Conservation (phyloP, 2,888 invertebrate genomes). For the Acanthacorydalis orientalis region DNA sequence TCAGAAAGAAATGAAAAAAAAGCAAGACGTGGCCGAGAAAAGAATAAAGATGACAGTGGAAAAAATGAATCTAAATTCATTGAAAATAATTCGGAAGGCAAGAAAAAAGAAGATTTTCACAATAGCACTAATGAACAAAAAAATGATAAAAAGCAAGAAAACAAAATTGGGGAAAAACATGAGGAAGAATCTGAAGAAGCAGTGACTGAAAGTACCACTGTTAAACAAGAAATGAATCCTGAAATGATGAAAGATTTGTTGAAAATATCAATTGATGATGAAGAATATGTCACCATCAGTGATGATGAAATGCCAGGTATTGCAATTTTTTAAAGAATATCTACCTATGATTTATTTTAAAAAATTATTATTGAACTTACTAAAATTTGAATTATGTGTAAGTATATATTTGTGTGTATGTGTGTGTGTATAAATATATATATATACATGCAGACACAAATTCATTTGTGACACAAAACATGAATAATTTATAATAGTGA, state of each 20-base stretch:
- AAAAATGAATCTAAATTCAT: slow-evolving; percentile 3
- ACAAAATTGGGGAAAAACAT: slow-evolving; percentile 9
- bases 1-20: slow-evolving; percentile 10
- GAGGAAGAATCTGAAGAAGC: slow-evolving; percentile 14
- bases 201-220: slow-evolving; percentile 1
- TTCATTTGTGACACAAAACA: too few relatives aligned
- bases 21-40: not conserved
- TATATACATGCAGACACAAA: too few relatives aligned
- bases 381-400: not conserved
- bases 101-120: not conserved
- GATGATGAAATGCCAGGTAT: slow-evolving; percentile 35
- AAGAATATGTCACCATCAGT: slow-evolving; percentile 39
- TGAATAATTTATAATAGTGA: too few relatives aligned
- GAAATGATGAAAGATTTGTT: not conserved
- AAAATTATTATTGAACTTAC: too few relatives aligned
- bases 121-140: not conserved
- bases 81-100: not conserved
- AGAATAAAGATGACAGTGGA: slow-evolving; percentile 1
- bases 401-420: not conserved
- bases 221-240: not conserved
- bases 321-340: not conserved
- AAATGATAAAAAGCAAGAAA: slow-evolving; percentile 7
- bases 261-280: slow-evolving; percentile 16
- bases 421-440: too few relatives aligned
- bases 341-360: too few relatives aligned